phyloP scores from a whole-genome alignment of 2,113 vertebrate species.

The Rhinolophus sinicus region DNA sequence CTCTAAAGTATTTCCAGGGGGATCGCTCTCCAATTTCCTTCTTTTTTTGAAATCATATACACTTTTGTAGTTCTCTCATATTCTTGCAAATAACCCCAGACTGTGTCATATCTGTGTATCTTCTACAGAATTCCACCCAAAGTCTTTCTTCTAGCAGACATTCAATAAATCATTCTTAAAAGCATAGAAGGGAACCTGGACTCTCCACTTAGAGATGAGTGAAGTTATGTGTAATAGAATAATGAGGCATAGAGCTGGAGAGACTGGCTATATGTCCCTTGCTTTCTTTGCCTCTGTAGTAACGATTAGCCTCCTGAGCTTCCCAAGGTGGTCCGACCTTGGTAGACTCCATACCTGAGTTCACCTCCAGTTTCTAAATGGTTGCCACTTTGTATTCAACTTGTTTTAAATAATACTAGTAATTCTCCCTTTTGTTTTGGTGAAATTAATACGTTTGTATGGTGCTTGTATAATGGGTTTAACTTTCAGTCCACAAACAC shows the following conservation, averaged over 20 bases:
- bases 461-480: not conserved
- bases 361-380: not conserved
- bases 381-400: not conserved
- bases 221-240: not conserved
- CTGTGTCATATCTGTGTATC: not conserved
- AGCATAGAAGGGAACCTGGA: not conserved
- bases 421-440: not conserved
- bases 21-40: not conserved
- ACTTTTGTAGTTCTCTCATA: not conserved
- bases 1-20: not conserved
- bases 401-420: not conserved
- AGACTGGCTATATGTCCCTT: not conserved
- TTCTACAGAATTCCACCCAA: not conserved
- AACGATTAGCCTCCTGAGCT: not conserved
- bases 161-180: not conserved
- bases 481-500: not conserved
- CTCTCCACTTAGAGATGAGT: not conserved
- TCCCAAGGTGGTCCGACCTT: not conserved
- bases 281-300: not conserved
- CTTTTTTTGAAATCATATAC: not conserved
- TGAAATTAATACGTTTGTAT: not conserved
- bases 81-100: not conserved
- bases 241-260: not conserved
- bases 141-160: not conserved
- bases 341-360: not conserved